Evolutionary conservation across 2,113 vertebrate genomes (phyloP), one percentile per base, ranked within the genome.

Genomic region (Hippoglossus stenolepis): DNA sequence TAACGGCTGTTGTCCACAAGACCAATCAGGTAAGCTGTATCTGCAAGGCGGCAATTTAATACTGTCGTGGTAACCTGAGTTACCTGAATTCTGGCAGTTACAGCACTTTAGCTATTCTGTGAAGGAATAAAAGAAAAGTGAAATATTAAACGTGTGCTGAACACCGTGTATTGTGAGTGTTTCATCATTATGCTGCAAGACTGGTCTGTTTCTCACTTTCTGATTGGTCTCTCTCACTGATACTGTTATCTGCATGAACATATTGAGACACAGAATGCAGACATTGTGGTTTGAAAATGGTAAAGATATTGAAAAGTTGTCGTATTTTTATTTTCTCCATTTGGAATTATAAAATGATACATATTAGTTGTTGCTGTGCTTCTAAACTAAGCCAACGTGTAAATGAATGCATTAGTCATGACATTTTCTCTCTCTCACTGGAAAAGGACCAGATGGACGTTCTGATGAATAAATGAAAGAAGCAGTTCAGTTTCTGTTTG

Each of bases 121-220:
- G 38, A 8, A 15, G 21, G 23, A 23, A 24, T 23, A 11, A 12
- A 59, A 13, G 15, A 35, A 60, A 45, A 66, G 11, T 54, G 26
- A 73, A 61, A 9, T 5, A 63, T 4, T 24, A 23, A 3, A 45
- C 49, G 21, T 24, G 8, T 38, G 20, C 40, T 14, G 62, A 49
- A 70, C 61, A 8, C 17, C 18, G 28, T 47, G 61, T 43, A 23
- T 14, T 24, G 18, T 49, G 5, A 57, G 20, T 26, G 10, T 54
- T 59, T 87, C 88, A 93, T 94, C 92, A 82, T 31, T 57, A 13
- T 18, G 20, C 60, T 65, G 77, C 89, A 86, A 70, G 67, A 26
- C 74, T 17, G 1, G 10, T 57, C 69, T 79, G 40, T 54, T 56
- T 53, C 40, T 35, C 43, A 12, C 78, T 89, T 91, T 92, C 92